These are phyloP conservation scores for Cylloceria caligata DNA, from an alignment of 2,888 invertebrate species.

Conservation along the genomic window DNA sequence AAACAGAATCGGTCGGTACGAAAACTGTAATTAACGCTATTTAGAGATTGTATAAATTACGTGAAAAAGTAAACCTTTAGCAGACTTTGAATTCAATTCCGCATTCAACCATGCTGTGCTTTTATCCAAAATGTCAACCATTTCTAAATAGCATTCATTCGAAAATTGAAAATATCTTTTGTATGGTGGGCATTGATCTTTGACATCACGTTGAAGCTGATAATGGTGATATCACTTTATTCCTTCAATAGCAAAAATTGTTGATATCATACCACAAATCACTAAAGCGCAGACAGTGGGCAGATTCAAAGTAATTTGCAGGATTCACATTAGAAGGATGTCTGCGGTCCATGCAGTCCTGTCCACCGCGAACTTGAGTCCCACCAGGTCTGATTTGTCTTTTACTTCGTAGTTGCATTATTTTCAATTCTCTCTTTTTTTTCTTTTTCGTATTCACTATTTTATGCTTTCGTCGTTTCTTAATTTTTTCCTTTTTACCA, in stretches of 20 bases:
- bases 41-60: too few relatives aligned
- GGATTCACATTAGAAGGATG: conserved; percentile 82
- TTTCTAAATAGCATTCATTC: too few relatives aligned
- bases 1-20: too few relatives aligned
- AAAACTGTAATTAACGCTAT: too few relatives aligned
- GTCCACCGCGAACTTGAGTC: conserved; percentile 85
- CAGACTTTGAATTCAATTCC: too few relatives aligned
- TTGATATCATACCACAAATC: conserved; percentile 83
- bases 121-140: too few relatives aligned
- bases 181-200: too few relatives aligned
- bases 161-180: too few relatives aligned
- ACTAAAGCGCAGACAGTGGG: conserved; percentile 86
- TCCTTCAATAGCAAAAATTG: not conserved
- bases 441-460: conserved; percentile 62
- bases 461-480: conserved; percentile 61
- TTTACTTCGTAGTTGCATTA: conserved; percentile 59
- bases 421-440: conserved; percentile 34
- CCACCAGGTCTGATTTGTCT: conserved; percentile 69
- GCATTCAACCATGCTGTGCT: too few relatives aligned
- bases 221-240: not conserved
- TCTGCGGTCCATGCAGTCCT: conserved; percentile 84
- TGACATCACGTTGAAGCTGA: too few relatives aligned
- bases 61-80: too few relatives aligned
- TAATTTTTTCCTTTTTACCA: conserved; percentile 37
- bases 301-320: conserved; percentile 84